These are phyloP conservation scores for Xerus inauris DNA, from an alignment of 2,113 vertebrate species.

Conservation along the genomic window DNA sequence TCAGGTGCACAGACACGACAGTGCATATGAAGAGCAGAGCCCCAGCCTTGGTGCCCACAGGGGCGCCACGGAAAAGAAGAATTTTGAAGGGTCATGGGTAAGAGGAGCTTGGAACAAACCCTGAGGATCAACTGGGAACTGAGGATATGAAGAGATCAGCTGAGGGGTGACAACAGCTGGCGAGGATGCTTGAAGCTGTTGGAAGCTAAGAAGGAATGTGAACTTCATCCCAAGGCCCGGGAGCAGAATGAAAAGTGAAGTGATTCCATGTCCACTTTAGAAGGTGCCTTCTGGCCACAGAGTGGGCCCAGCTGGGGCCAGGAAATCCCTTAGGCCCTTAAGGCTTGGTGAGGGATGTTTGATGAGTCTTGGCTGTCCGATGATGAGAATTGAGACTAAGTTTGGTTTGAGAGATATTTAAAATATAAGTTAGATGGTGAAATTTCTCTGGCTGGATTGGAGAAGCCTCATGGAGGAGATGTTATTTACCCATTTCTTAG, in stretches of 20 bases:
- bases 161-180: neutral
- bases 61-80: neutral
- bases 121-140: neutral
- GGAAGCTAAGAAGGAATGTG: fast-evolving
- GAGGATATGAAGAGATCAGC: neutral
- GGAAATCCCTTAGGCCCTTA: neutral
- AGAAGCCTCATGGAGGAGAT: neutral
- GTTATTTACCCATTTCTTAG: neutral
- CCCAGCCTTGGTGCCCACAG: fast-evolving
- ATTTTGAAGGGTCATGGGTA: neutral
- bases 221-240: neutral
- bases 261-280: neutral
- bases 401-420: neutral
- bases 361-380: neutral
- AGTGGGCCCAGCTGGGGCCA: neutral
- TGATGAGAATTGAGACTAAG: neutral
- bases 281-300: neutral
- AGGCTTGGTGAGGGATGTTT: neutral
- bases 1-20: fast-evolving
- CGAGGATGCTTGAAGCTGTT: no score
- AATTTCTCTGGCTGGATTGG: neutral
- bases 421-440: neutral
- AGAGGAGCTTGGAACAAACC: fast-evolving
- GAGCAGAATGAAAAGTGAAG: neutral
- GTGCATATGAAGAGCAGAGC: neutral